Base-by-base conservation (phyloP, 2,797 vertebrate species). In the Holocentrus rufus region DNA sequence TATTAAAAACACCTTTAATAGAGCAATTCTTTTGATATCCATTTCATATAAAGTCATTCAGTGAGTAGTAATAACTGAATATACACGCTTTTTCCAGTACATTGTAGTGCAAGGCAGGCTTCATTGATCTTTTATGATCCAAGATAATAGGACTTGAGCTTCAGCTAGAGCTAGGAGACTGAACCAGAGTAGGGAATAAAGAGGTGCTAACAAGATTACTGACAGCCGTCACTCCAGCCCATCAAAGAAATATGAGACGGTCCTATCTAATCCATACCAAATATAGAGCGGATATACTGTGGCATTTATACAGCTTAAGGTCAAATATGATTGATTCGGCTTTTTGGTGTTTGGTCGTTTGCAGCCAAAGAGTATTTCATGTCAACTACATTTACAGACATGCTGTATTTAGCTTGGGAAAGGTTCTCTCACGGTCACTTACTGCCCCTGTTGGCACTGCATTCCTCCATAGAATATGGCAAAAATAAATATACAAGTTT, bases 1-100 rank as follows among this genome's bases (percentile, higher is more conserved):
- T 82, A 85, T 84, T 77, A 87, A 92, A 88, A 92, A 91, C 87
- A 77, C 76, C 52, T 93, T 93, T 93, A 93, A 91, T 93, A 81
- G 72, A 86, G 82, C 69, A 53, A 84, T 83, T 82, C 46, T 80
- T 80, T 84, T 34, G 82, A 73, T 84, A 88, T 83, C 54, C 72
- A 61, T 85, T 15, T 69, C 79, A 78, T 73, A 91, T 65, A 89
- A 88, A 91, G 78, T 87, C 65, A 90, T 90, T 84, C 4, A 42
- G 53, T 73, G 74, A 62, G 77, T 56, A 82, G 65, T 75, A 69
- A 74, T 81, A 61, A 77, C 74, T 22, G 23, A 46, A 23, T 77
- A 73, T 61, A 82, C 74, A 79, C 31, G 77, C 58, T 69, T 69
- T 76, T 49, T 69, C 65, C 58, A 65, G 67, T 52, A 56, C 55